Conservation (phyloP, 2,888 invertebrate genomes). For the Mechanitis messenoides region DNA sequence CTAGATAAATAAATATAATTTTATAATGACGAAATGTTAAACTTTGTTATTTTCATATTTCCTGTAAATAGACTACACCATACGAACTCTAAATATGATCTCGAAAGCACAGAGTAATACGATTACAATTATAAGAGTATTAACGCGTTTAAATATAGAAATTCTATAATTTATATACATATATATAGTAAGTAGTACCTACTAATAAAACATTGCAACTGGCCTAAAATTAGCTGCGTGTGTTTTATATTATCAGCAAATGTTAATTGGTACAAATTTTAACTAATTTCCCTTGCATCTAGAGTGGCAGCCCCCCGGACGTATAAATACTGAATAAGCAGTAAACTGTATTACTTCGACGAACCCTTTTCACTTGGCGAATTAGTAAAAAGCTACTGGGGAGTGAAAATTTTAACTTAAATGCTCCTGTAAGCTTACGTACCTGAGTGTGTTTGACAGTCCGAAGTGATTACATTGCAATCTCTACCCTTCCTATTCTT, state of each 20-base stretch:
- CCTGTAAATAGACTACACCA: too few relatives aligned
- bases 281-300: constrained; percentile 65
- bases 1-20: too few relatives aligned
- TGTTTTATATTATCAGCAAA: constrained; percentile 32
- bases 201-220: neutral
- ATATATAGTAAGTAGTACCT: too few relatives aligned
- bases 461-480: constrained; percentile 70
- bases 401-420: constrained; percentile 77
- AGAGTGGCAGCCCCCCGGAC: constrained; percentile 67
- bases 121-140: too few relatives aligned
- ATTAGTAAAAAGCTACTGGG: constrained; percentile 77
- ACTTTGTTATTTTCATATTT: too few relatives aligned
- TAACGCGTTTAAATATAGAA: constrained; percentile 20
- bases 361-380: constrained; percentile 78
- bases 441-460: constrained; percentile 75
- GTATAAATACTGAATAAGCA: constrained; percentile 77
- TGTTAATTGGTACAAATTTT: constrained; percentile 57
- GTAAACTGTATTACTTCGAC: constrained; percentile 76
- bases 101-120: too few relatives aligned
- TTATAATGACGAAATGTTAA: too few relatives aligned
- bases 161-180: neutral
- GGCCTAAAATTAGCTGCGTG: constrained; percentile 18
- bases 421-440: constrained; percentile 64
- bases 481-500: constrained; percentile 62
- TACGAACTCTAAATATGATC: too few relatives aligned